Evolutionary conservation across 1,140 invertebrate genomes (phyloP).

Genomic region (Luehdorfia chinensis): DNA sequence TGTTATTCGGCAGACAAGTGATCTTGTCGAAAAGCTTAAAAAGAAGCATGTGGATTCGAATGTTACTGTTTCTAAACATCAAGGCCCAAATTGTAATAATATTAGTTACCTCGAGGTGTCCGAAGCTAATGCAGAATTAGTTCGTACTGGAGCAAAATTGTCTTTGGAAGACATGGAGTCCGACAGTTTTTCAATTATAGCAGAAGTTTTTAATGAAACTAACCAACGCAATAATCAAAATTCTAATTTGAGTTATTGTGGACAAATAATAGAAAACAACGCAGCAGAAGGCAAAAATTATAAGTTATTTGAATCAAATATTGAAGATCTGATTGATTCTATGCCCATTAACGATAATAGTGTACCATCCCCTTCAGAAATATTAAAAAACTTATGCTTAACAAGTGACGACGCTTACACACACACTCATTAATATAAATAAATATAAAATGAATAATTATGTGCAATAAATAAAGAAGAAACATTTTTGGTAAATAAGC

Average conservation of each 20-base stretch:
- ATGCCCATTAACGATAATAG: conserved; percentile 54
- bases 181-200: conserved; percentile 59
- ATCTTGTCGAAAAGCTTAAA: conserved; percentile 72
- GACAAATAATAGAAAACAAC: conserved; percentile 4
- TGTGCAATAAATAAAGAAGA: too few species aligned
- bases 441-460: conserved; percentile 20
- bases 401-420: conserved; percentile 52
- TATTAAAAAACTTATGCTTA: conserved; percentile 73
- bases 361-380: conserved; percentile 73
- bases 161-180: conserved; percentile 69
- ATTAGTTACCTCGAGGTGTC: conserved; percentile 45
- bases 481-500: too few species aligned
- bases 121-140: conserved; percentile 63
- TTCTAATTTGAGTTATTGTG: conserved; percentile 17
- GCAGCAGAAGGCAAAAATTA: conserved; percentile 20
- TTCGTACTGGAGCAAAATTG: conserved; percentile 58
- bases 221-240: conserved; percentile 10
- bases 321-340: conserved; percentile 53
- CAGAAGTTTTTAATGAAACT: conserved; percentile 37
- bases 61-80: conserved; percentile 2
- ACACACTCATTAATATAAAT: conserved; percentile 19
- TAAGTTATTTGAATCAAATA: conserved; percentile 32
- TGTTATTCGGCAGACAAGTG: conserved; percentile 71
- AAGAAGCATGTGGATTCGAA: conserved; percentile 39
- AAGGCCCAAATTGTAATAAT: conserved; percentile 19